phyloP scores from a whole-genome alignment of 2,113 vertebrate genomes.

The Buteo buteo region DNA sequence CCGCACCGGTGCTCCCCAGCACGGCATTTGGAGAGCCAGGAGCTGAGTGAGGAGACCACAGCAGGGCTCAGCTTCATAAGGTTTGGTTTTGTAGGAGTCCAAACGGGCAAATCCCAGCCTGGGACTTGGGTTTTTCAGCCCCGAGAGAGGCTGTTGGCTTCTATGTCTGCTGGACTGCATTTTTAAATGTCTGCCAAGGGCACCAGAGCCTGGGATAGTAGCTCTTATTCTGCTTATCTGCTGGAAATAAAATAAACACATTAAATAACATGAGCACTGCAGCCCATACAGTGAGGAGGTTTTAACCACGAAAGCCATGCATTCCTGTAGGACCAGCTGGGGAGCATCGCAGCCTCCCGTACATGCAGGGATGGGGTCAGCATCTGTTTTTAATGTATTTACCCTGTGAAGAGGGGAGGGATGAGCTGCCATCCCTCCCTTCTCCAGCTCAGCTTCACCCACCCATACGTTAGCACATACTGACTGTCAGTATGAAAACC shows the following conservation, averaged over 20 bases:
- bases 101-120: neutral
- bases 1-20: neutral
- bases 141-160: neutral
- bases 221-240: conserved; percentile 13
- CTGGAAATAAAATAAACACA: conserved; percentile 11
- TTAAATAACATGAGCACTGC: neutral
- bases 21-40: fast-evolving
- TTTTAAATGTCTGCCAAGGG: neutral
- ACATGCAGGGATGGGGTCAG: neutral
- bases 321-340: neutral
- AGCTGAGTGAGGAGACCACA: neutral
- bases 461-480: neutral
- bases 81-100: neutral
- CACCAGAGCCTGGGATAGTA: conserved; percentile 21
- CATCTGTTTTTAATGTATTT: neutral
- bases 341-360: neutral
- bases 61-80: neutral
- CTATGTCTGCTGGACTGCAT: neutral
- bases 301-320: neutral
- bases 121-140: neutral
- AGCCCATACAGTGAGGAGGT: neutral
- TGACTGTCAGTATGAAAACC: neutral
- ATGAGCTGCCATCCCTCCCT: neutral
- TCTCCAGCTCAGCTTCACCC: neutral
- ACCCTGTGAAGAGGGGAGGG: neutral